These are phyloP conservation scores for Sycophila texana DNA, from an alignment of 2,888 invertebrate species.

Conservation along the genomic window DNA sequence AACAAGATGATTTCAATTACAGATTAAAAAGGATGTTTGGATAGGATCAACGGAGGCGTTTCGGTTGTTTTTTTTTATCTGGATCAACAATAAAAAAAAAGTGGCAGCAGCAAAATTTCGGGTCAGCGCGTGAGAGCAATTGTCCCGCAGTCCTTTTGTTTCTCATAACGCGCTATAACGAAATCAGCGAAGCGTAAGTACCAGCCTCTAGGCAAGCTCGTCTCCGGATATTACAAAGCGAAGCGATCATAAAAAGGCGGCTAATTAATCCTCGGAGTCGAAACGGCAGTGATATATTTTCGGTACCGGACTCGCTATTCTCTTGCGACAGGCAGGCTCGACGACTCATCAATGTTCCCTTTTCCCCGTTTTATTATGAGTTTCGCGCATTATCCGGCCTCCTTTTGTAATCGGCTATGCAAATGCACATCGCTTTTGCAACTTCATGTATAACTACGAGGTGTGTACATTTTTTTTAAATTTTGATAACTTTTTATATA, in stretches of 20 bases:
- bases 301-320: neutral
- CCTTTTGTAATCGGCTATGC: neutral
- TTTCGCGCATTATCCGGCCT: neutral
- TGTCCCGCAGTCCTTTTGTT: neutral
- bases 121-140: neutral
- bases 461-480: too few relatives aligned
- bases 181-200: constrained; percentile 58
- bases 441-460: neutral
- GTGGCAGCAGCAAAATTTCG: constrained; percentile 16
- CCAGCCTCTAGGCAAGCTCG: constrained; percentile 25
- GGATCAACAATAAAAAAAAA: too few relatives aligned
- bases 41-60: too few relatives aligned
- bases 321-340: neutral
- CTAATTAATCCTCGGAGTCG: constrained; percentile 48
- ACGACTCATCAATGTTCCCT: neutral
- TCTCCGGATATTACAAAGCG: constrained; percentile 59
- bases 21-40: too few relatives aligned
- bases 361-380: neutral
- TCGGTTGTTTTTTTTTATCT: too few relatives aligned
- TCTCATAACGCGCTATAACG: constrained; percentile 48
- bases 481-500: too few relatives aligned
- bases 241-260: constrained; percentile 44
- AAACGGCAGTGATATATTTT: neutral
- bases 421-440: neutral
- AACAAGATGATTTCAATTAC: too few relatives aligned